Conservation (phyloP, 2,113 vertebrate genomes). For the Gopherus flavomarginatus region DNA sequence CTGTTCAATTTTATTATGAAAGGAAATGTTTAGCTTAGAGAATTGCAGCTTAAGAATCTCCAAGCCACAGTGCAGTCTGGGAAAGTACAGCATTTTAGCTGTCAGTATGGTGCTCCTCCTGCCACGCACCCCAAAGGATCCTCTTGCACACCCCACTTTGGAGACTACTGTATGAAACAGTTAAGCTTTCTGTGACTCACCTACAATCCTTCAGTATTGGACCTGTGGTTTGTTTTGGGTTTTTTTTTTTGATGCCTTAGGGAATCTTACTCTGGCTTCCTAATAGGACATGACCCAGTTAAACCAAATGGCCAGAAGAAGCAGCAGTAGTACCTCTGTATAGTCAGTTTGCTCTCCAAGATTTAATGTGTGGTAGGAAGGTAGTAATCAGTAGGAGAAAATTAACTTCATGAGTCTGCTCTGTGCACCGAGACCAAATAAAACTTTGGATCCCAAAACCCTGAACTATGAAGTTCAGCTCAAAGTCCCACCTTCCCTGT, state of each 20-base stretch:
- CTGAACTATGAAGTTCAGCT: no score
- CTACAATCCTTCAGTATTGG: not conserved
- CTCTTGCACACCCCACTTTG: no score
- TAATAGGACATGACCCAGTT: not conserved
- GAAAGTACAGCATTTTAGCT: not conserved
- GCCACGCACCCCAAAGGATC: no score
- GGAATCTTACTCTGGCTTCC: not conserved
- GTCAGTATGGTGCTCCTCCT: not conserved
- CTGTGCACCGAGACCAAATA: not conserved
- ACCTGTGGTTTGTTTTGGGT: not conserved
- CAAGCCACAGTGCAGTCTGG: not conserved
- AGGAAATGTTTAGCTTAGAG: conserved; percentile 5
- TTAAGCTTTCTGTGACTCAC: not conserved
- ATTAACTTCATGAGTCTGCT: not conserved
- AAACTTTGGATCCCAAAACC: not conserved
- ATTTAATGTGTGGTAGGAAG: not conserved
- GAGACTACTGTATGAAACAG: not conserved
- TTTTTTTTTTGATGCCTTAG: not conserved
- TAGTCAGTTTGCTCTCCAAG: not conserved
- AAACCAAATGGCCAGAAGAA: not conserved
- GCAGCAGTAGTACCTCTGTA: accelerated
- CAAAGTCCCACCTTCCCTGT: not conserved
- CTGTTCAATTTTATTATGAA: not conserved
- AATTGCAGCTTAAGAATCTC: not conserved
- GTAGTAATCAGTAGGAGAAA: not conserved